Base-by-base conservation (phyloP, 2,888 invertebrate genomes). In the Drosophila setosimentum region DNA sequence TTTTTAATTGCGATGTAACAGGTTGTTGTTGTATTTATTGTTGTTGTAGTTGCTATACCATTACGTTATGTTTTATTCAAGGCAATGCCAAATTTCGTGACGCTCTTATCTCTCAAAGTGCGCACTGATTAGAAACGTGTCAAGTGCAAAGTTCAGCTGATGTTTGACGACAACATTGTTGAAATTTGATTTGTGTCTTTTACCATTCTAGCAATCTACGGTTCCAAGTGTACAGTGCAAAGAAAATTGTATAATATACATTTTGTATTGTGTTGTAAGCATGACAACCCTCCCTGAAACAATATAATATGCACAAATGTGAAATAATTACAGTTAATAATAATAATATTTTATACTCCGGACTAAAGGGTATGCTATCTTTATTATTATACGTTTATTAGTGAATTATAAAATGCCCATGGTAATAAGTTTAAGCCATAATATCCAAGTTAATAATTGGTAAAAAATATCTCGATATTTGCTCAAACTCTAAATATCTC, bases 1-100 rank as follows among this genome's bases (percentile, higher is more conserved):
- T 76, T 68, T 76, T 58, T 72, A 78, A 80, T 84, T 78, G 68
- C 82, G 76, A 76, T 82, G 69, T 75, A 79, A 68, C 33, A 54
- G 40, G n/a, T 63, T 63, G 45, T 42, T 40, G 24, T 35, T 64
- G 24, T 18, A 6, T 35, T 18, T 37, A 3, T 37, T 67, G 13
- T 42, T 57, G 32, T 60, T 61, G 21, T 50, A 59, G 42, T 18
- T 55, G 48, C 45, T 40, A 27, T 54, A 48, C 35, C n/a, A 2
- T 40, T 33, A 32, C 27, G 40, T 35, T 42, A 16, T 13, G 27
- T 33, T 57, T 54, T 62, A 21, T 50, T 59, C 42, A 73, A 67
- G 55, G 55, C 65, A 75, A 63, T 60, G 66, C 65, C 45, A 55
- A 68, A 63, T 53, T 67, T 73, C 45, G 63, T 54, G 53, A 37